Percentiles rank a stretch among this genome's conserved stretches.
phyloP scores from a whole-genome alignment of 2,113 vertebrate species.

The Pollachius pollachius region DNA sequence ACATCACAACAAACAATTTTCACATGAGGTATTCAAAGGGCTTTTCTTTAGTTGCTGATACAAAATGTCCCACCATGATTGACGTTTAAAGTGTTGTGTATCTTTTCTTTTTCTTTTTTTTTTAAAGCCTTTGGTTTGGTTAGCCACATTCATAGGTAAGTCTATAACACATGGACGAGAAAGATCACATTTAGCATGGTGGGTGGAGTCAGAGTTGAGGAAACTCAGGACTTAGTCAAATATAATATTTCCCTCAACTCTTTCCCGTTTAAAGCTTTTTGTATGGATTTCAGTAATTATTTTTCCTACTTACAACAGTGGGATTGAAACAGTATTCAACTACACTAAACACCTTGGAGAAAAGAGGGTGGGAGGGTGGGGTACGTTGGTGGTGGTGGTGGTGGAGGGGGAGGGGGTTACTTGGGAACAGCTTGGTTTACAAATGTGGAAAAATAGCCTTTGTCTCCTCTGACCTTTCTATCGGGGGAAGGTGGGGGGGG shows the following conservation, averaged over 20 bases:
- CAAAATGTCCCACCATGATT: slow-evolving; percentile 81
- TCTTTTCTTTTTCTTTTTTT: slow-evolving; percentile 46
- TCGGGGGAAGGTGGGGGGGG: background rate
- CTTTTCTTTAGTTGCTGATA: slow-evolving; percentile 77
- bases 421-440: slow-evolving; percentile 45
- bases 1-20: slow-evolving; percentile 84
- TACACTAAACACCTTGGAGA: slow-evolving; percentile 67
- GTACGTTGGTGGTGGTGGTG: background rate
- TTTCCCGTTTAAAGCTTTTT: slow-evolving; percentile 66
- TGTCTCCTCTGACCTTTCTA: slow-evolving; percentile 59
- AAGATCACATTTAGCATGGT: slow-evolving; percentile 72
- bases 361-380: slow-evolving; percentile 32
- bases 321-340: slow-evolving; percentile 68
- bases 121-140: slow-evolving; percentile 77
- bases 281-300: slow-evolving; percentile 62
- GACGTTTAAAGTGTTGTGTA: slow-evolving; percentile 75
- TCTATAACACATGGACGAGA: slow-evolving; percentile 72
- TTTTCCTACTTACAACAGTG: slow-evolving; percentile 73
- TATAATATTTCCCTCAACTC: slow-evolving; percentile 55
- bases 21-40: slow-evolving; percentile 84
- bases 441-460: slow-evolving; percentile 77
- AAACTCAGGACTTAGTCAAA: slow-evolving; percentile 59
- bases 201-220: slow-evolving; percentile 58
- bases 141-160: slow-evolving; percentile 79
- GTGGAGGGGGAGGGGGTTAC: background rate